Evolutionary conservation across 2,888 invertebrate species (phyloP).

Genomic region (Cephus runcator): DNA sequence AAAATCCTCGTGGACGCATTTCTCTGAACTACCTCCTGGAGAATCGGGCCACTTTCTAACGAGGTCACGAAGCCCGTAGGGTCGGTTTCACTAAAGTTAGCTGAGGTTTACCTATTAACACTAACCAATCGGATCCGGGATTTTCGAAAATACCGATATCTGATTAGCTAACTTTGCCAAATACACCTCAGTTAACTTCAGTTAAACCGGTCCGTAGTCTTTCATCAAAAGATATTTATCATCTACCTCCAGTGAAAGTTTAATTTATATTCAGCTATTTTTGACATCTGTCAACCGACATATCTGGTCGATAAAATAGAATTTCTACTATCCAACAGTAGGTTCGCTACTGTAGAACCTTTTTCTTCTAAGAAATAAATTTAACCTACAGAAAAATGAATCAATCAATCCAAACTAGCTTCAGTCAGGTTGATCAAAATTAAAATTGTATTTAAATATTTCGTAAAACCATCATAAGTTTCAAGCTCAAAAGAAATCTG

Average conservation of each 20-base stretch:
- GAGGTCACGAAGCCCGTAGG: not conserved
- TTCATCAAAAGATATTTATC: not conserved
- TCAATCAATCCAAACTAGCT: not conserved
- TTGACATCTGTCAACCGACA: not conserved
- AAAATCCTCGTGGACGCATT: not conserved
- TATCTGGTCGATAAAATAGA: not conserved
- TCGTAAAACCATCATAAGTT: not conserved
- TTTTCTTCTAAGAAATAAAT: not conserved
- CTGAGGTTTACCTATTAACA: too few relatives aligned
- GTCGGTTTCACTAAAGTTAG: too few relatives aligned
- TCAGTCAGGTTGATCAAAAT: not conserved
- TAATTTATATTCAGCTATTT: not conserved
- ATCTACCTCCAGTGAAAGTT: not conserved
- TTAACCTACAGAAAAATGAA: not conserved
- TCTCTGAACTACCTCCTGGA: not conserved
- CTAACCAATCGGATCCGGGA: too few relatives aligned
- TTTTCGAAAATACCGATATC: not conserved
- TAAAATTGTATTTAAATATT: not conserved
- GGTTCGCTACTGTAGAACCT: not conserved
- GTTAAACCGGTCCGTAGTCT: not conserved
- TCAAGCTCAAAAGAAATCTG: not conserved
- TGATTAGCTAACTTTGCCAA: too few relatives aligned
- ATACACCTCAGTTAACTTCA: too few relatives aligned
- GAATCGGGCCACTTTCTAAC: conserved; percentile 25
- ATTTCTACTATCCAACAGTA: not conserved